A percentile compares a stretch with the other conserved stretches of the same genome.
phyloP scores from a whole-genome alignment of 1,140 invertebrate species.

The Aphelenchoides fujianensis region DNA sequence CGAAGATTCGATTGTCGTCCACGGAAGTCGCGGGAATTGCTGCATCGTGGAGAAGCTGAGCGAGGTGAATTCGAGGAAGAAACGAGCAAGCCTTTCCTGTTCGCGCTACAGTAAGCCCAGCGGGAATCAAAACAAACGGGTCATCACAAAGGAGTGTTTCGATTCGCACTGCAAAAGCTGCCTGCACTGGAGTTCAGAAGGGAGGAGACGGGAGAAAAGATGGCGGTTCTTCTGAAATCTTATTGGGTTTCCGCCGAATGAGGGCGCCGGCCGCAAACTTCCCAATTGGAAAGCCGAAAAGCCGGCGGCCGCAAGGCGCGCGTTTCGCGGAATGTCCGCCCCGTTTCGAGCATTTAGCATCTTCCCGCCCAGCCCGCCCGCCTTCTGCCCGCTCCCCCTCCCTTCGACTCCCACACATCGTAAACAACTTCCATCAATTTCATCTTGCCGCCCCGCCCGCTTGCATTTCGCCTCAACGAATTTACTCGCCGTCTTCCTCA shows the following conservation, averaged over 20 bases:
- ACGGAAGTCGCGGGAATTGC: slow-evolving; percentile 23
- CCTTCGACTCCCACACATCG: slow-evolving; percentile 7
- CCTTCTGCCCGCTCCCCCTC: not conserved
- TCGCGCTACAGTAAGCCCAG: too few species aligned
- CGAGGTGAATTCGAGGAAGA: too few species aligned
- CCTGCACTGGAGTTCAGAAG: too few species aligned
- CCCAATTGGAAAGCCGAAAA: not conserved
- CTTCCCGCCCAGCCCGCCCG: not conserved
- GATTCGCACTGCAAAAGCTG: too few species aligned
- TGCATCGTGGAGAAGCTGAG: slow-evolving; percentile 12
- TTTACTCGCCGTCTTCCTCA: too few species aligned
- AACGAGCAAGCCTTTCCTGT: too few species aligned
- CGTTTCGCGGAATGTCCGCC: not conserved
- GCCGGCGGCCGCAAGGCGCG: not conserved
- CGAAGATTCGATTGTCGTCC: slow-evolving; percentile 18
- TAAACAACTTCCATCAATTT: slow-evolving; percentile 17
- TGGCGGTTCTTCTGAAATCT: too few species aligned
- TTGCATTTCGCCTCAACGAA: not conserved
- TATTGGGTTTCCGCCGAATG: slow-evolving; percentile 1
- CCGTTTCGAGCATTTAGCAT: not conserved
- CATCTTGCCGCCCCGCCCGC: slow-evolving; percentile 6
- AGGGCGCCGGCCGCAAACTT: not conserved
- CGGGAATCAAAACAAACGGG: too few species aligned
- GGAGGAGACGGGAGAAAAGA: too few species aligned
- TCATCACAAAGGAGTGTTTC: too few species aligned